Conservation (phyloP, 2,888 invertebrate species). For the Drosophila paramelanica region DNA sequence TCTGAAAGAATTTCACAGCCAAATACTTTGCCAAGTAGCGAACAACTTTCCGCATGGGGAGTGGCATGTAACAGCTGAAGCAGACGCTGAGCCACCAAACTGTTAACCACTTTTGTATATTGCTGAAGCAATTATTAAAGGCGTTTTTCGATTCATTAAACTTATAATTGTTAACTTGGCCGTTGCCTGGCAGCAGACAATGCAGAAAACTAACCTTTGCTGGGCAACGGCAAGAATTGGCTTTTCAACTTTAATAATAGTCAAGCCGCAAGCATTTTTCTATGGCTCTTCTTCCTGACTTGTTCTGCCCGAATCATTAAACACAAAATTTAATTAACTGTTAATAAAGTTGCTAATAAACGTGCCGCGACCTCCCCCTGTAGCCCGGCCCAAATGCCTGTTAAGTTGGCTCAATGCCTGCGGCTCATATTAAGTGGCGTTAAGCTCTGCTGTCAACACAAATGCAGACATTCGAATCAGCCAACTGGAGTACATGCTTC, state of each 20-base stretch:
- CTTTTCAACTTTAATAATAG: constrained; percentile 52
- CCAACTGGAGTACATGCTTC: not conserved
- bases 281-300: constrained; percentile 9
- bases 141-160: constrained; percentile 69
- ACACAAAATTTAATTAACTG: constrained; percentile 77
- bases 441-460: constrained; percentile 68
- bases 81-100: constrained; percentile 1
- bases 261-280: constrained; percentile 67
- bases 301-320: constrained; percentile 67
- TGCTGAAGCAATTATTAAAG: constrained; percentile 62
- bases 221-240: constrained; percentile 1
- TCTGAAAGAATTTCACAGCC: constrained; percentile 4
- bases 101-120: constrained; percentile 20
- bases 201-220: constrained; percentile 24
- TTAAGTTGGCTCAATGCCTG: constrained; percentile 64
- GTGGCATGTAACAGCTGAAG: not conserved
- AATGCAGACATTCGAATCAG: constrained; percentile 13
- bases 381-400: constrained; percentile 39
- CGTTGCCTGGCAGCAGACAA: constrained; percentile 31
- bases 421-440: constrained; percentile 74
- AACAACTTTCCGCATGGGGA: not conserved
- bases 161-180: constrained; percentile 58
- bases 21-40: not conserved
- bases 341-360: constrained; percentile 77
- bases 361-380: constrained; percentile 26